Base-by-base conservation (phyloP, 2,797 vertebrate species). In the Crypturellus tataupa region DNA sequence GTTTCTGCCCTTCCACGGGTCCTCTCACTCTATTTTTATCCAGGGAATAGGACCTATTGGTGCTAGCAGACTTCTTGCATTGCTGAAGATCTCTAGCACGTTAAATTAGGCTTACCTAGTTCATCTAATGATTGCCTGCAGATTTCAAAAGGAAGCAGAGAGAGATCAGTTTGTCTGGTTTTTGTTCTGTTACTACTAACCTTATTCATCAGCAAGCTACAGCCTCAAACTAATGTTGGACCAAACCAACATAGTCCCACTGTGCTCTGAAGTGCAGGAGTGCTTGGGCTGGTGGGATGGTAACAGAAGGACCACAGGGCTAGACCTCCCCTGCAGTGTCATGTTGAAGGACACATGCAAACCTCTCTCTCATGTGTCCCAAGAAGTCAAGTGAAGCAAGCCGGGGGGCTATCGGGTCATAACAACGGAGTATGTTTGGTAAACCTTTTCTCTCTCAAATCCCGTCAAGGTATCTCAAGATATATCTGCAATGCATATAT, bases 31-130 rank as follows among this genome's bases (percentile, higher is more conserved):
- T 49, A 44, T 31, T 33, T 35, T 67, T 79, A 59, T 29, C 13
- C 1, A 2, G 49, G 29, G 56, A 80, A 23, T 14, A 25, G 9
- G 24, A 7, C 37, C 49, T 13, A 1, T 2, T 0, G 0, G 31
- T 25, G 18, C 33, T 39, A 68, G 25, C 29, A 64, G 73, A 35
- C 9, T 60, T 35, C 9, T 60, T n/a, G 6, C 25, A 13, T 21
- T 75, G 33, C 44, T 24, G 47, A 56, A 42, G 59, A 25, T 25
- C 81, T 72, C 40, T 40, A 42, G 75, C 6, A 40, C 10, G 23
- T 29, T 37, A 81, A 88, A 47, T 65, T 3, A 64, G 59, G 40
- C 80, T 40, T 35, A 49, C 21, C 27, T 40, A 29, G 24, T n/a
- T 87, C 58, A 35, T 21, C 44, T 85, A 49, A 29, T 9, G 39